Conservation (phyloP, 2,888 invertebrate genomes). For the Epinotia ramella region DNA sequence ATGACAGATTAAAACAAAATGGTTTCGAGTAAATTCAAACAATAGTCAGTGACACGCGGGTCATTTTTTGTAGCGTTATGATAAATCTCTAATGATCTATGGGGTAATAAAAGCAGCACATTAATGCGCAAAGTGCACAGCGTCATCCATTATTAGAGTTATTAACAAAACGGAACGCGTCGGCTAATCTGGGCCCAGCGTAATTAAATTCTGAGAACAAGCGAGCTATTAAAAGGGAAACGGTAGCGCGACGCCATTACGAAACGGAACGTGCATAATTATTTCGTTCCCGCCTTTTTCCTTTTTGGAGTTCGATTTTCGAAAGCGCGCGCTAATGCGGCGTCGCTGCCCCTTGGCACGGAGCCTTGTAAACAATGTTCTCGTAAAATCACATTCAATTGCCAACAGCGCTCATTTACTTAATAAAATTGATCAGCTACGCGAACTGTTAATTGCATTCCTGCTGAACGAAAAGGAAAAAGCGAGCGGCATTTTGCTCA, state of each 20-base stretch:
- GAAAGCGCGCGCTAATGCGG: constrained; percentile 78
- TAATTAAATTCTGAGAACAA: constrained; percentile 85
- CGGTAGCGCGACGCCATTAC: constrained; percentile 84
- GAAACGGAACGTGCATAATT: constrained; percentile 84
- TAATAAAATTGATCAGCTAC: constrained; percentile 65
- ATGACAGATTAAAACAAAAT: constrained; percentile 55
- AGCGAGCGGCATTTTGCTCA: constrained; percentile 19
- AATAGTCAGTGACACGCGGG: constrained; percentile 19
- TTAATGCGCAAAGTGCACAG: constrained; percentile 64
- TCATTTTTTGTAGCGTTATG: constrained; percentile 25
- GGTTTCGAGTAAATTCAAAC: constrained; percentile 32
- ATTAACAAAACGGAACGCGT: constrained; percentile 82
- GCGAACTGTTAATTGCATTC: constrained; percentile 67
- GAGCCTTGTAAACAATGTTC: constrained; percentile 81
- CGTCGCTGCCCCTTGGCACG: constrained; percentile 78
- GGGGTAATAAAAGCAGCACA: constrained; percentile 59
- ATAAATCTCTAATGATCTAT: constrained; percentile 48
- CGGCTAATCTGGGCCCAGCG: constrained; percentile 79
- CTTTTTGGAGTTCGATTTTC: constrained; percentile 77
- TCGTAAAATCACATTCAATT: constrained; percentile 82
- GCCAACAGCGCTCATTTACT: constrained; percentile 68
- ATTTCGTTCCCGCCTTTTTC: constrained; percentile 83
- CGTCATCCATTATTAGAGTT: constrained; percentile 82
- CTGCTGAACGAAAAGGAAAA: constrained; percentile 27
- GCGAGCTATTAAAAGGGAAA: constrained; percentile 82